Evolutionary conservation across 2,113 vertebrate species (phyloP).

Genomic region (Cyprinus carpio): DNA sequence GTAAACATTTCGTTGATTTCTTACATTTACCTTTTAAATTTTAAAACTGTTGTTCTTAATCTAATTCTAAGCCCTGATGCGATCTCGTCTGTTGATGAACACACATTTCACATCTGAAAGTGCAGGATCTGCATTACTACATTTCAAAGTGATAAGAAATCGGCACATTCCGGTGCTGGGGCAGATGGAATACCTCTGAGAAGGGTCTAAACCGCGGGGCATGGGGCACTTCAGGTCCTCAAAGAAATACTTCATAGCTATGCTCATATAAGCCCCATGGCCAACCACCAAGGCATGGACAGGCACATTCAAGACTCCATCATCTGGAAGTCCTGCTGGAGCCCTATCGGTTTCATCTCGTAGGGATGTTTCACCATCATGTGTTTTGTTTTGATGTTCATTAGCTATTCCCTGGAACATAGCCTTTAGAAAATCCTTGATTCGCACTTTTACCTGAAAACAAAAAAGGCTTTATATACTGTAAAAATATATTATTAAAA

Average conservation of each 20-base stretch:
- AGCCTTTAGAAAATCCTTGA: constrained; percentile 81
- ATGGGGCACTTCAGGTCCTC: constrained; percentile 81
- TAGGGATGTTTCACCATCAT: neutral
- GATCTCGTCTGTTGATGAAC: constrained; percentile 84
- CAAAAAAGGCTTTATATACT: too few relatives aligned
- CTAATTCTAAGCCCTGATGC: constrained; percentile 65
- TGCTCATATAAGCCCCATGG: constrained; percentile 89
- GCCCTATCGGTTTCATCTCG: neutral
- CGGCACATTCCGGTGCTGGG: constrained; percentile 88
- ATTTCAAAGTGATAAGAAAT: constrained; percentile 79
- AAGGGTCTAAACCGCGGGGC: constrained; percentile 70
- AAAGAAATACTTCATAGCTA: constrained; percentile 82
- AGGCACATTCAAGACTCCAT: constrained; percentile 56
- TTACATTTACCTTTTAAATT: neutral
- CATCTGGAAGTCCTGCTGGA: constrained; percentile 59
- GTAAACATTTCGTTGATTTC: constrained; percentile 14
- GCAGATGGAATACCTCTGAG: constrained; percentile 79
- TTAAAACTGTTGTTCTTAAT: neutral
- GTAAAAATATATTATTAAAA: too few relatives aligned
- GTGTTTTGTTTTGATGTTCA: constrained; percentile 61
- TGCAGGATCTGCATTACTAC: constrained; percentile 54
- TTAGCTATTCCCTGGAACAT: constrained; percentile 75
- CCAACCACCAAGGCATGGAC: constrained; percentile 84
- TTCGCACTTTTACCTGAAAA: constrained; percentile 82
- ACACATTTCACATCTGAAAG: constrained; percentile 72